These are phyloP conservation scores for Serrognathus titanus DNA, from an alignment of 2,888 invertebrate species.

Conservation along the genomic window DNA sequence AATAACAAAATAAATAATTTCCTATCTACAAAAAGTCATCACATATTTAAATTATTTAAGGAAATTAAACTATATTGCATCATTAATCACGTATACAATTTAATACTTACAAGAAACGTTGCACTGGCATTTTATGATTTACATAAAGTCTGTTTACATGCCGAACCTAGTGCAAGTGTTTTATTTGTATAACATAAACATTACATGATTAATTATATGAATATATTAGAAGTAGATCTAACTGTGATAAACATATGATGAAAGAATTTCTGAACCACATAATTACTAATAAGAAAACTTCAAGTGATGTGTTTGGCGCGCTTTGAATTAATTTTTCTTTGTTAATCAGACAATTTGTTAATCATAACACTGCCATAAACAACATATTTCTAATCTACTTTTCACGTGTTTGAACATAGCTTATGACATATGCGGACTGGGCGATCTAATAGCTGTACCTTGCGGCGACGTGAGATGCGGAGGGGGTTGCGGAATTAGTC, in stretches of 20 bases:
- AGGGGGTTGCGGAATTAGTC: slow-evolving; percentile 48
- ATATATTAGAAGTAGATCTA: too few species aligned
- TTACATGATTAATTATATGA: too few species aligned
- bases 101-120: slow-evolving; percentile 4
- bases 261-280: too few species aligned
- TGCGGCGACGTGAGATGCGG: slow-evolving; percentile 50
- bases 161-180: too few species aligned
- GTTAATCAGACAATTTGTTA: not conserved
- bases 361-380: not conserved
- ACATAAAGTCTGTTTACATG: too few species aligned
- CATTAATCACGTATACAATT: not conserved
- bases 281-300: not conserved
- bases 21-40: slow-evolving; percentile 3
- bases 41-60: not conserved
- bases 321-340: not conserved
- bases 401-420: slow-evolving; percentile 1
- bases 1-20: not conserved
- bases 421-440: slow-evolving; percentile 45
- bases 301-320: too few species aligned
- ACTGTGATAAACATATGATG: too few species aligned
- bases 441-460: slow-evolving; percentile 39
- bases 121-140: too few species aligned
- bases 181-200: too few species aligned
- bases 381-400: not conserved
- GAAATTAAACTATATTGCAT: too few species aligned